Evolutionary conservation across 2,888 invertebrate species (phyloP).

Genomic region (Molorchus minor): DNA sequence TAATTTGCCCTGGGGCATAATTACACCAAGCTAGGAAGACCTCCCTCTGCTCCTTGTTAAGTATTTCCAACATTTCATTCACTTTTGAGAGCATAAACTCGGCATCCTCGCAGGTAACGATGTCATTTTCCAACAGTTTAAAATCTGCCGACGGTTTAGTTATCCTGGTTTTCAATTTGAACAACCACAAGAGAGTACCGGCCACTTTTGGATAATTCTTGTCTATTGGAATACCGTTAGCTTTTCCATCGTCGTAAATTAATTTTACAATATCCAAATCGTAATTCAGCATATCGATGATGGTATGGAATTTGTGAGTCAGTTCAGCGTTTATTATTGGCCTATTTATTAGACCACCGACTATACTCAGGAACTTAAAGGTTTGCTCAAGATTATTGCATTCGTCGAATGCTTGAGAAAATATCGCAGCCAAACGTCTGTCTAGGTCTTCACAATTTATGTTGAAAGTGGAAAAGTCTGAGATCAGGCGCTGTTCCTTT

Average conservation of each 20-base stretch:
- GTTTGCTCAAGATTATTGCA: slow-evolving; percentile 73
- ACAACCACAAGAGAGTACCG: slow-evolving; percentile 74
- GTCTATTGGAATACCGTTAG: slow-evolving; percentile 67
- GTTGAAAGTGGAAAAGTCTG: slow-evolving; percentile 72
- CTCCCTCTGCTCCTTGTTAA: slow-evolving; percentile 70
- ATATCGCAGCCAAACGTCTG: slow-evolving; percentile 79
- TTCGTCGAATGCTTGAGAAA: slow-evolving; percentile 83
- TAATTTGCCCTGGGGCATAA: slow-evolving; percentile 72
- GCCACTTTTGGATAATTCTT: slow-evolving; percentile 79
- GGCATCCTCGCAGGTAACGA: slow-evolving; percentile 68
- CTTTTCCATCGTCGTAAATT: slow-evolving; percentile 69
- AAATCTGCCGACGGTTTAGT: slow-evolving; percentile 70
- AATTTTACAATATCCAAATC: slow-evolving; percentile 75
- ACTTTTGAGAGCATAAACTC: slow-evolving; percentile 68
- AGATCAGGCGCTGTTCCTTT: slow-evolving; percentile 71
- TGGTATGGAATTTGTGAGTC: slow-evolving; percentile 70
- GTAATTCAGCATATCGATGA: slow-evolving; percentile 72
- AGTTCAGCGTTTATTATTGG: slow-evolving; percentile 78
- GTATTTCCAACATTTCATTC: slow-evolving; percentile 72
- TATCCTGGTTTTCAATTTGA: slow-evolving; percentile 72
- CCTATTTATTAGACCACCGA: slow-evolving; percentile 77
- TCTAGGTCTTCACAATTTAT: slow-evolving; percentile 76
- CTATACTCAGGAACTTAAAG: slow-evolving; percentile 66
- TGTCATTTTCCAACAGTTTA: slow-evolving; percentile 73
- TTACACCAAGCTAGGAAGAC: slow-evolving; percentile 77